Conservation (phyloP, 2,888 invertebrate species). For the Anaspis maculata region DNA sequence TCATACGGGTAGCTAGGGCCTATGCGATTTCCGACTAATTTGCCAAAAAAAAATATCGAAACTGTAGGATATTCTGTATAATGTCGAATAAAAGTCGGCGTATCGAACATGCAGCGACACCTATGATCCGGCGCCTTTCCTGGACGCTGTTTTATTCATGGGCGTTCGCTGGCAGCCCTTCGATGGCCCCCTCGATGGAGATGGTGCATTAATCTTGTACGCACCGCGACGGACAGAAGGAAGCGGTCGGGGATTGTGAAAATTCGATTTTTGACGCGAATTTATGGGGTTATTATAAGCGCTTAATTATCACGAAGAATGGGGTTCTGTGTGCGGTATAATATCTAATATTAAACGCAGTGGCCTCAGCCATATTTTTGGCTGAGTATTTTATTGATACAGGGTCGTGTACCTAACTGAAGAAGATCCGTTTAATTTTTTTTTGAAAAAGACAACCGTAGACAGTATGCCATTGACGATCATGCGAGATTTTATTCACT, state of each 20-base stretch:
- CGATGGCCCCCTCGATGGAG: conserved; percentile 15
- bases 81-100: not conserved
- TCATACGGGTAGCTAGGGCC: no score
- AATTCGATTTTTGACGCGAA: conserved; percentile 16
- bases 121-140: conserved; percentile 6
- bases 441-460: no score
- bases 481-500: no score
- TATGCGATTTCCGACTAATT: no score
- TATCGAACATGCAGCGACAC: conserved; percentile 8
- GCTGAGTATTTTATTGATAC: no score
- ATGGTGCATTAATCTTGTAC: conserved; percentile 28
- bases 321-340: not conserved
- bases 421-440: no score
- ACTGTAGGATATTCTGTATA: no score
- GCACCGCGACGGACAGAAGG: conserved; percentile 11
- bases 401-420: no score
- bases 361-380: no score
- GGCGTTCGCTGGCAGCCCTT: conserved; percentile 3
- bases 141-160: conserved; percentile 14
- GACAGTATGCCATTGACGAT: no score
- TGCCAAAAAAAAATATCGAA: no score
- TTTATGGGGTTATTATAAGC: conserved; percentile 19
- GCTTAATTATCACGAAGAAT: conserved; percentile 15
- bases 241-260: conserved; percentile 13
- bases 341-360: no score